Evolutionary conservation across 2,797 vertebrate genomes (phyloP), one percentile per base, ranked within the genome.

Genomic region (Molothrus ater): DNA sequence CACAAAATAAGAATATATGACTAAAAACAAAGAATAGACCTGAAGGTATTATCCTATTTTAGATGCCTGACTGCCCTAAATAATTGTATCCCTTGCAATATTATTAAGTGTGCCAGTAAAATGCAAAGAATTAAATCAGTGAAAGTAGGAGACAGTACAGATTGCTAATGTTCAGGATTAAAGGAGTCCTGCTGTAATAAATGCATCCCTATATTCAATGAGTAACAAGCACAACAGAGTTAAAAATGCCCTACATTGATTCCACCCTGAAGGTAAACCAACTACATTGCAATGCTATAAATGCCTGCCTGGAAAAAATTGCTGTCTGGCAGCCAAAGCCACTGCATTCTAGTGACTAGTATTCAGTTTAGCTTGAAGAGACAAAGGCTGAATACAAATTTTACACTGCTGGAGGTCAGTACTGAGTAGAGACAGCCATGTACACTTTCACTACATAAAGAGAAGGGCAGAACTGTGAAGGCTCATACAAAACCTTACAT

Each of bases 211-310:
- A 43, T 57, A 75, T 56, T 80, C 76, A 86, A 22, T 21, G 28
- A 56, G 25, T 51, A 79, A 66, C 3, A 61, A 75, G 43, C 42
- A 72, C 24, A 88, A 25, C 10, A 69, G 65, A 74, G 40, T 81
- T 79, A 84, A 88, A 90, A 82, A 47, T 80, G 31, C 24, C 38
- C 38, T 70, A 29, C 32, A 38, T 31, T 70, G 63, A 93, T 95
- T 89, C 84, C 73, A 42, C 43, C 70, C 68, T 70, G 66, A 92
- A 92, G 82, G 66, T 32, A 95, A 92, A 92, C 69, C 60, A 80
- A 70, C 73, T 79, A 50, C 65, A 53, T 15, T 36, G 9, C 73
- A 84, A 48, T 56, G 56, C 18, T 84, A 16, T 75, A 92, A 95
- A 88, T 73, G 45, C 29, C 60, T 88, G 48, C 28, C 82, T 86